Conservation (phyloP, 1,140 invertebrate species). For the Aporrectodea caliginosa region DNA sequence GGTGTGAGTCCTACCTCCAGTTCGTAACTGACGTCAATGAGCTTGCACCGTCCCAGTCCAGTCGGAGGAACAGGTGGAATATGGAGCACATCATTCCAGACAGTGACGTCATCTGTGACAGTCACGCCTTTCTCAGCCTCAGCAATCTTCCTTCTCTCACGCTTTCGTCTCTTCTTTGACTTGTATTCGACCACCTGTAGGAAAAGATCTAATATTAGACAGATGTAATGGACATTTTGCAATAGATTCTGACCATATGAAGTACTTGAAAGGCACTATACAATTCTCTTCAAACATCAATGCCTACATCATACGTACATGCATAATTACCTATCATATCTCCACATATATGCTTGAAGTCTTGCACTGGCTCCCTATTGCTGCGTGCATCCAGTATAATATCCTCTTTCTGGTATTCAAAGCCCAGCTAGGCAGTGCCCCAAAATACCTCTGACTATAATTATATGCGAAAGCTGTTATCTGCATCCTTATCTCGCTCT, state of each 20-base stretch:
- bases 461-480: too few species aligned
- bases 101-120: conserved; percentile 26
- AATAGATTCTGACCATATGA: too few species aligned
- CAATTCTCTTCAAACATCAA: too few species aligned
- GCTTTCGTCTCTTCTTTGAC: conserved; percentile 26
- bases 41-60: conserved; percentile 20
- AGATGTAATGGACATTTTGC: too few species aligned
- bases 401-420: too few species aligned
- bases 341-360: background rate
- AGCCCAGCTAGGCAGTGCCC: too few species aligned
- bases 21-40: conserved; percentile 33
- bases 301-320: too few species aligned
- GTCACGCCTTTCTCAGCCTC: conserved; percentile 18
- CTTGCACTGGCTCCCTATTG: too few species aligned
- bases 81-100: conserved; percentile 30
- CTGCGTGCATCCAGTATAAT: too few species aligned
- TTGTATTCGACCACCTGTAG: conserved; percentile 33
- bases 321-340: background rate
- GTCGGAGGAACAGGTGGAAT: conserved; percentile 30
- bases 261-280: too few species aligned
- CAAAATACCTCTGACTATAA: background rate
- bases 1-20: conserved; percentile 18
- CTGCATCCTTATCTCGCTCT: too few species aligned
- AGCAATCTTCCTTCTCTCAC: conserved; percentile 23
- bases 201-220: background rate